Evolutionary conservation across 1,140 invertebrate genomes (phyloP).

Genomic region (Cyclina sinensis): DNA sequence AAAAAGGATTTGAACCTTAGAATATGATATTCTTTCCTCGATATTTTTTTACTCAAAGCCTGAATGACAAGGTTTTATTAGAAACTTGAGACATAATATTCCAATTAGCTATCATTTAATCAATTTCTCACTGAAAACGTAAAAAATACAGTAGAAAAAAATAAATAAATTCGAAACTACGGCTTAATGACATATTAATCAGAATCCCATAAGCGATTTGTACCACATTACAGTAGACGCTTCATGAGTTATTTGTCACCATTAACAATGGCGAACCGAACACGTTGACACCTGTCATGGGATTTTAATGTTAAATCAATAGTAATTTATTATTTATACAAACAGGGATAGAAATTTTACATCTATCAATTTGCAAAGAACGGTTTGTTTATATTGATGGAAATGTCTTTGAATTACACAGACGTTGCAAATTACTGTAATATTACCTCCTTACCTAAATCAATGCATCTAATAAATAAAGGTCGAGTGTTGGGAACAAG

Average conservation of each 20-base stretch:
- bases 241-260: constrained; percentile 53
- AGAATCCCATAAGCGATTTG: constrained; percentile 58
- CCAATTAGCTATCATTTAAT: constrained; percentile 45
- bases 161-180: constrained; percentile 64
- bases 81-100: no score
- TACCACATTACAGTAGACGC: constrained; percentile 51
- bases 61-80: no score
- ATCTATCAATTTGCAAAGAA: constrained; percentile 56
- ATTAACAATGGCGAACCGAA: constrained; percentile 50
- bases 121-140: constrained; percentile 19
- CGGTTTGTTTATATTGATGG: constrained; percentile 19
- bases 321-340: constrained; percentile 69
- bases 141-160: constrained; percentile 5
- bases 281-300: constrained; percentile 63
- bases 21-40: no score
- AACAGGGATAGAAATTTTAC: constrained; percentile 48
- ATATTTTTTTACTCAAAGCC: no score
- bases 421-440: constrained; percentile 19
- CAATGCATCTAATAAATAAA: no score
- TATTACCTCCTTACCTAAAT: not conserved
- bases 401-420: constrained; percentile 37
- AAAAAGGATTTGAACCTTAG: no score
- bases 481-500: no score
- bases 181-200: constrained; percentile 58
- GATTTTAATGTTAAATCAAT: constrained; percentile 67